phyloP scores from a whole-genome alignment of 2,113 vertebrate species.

The Bujurquina vittata region DNA sequence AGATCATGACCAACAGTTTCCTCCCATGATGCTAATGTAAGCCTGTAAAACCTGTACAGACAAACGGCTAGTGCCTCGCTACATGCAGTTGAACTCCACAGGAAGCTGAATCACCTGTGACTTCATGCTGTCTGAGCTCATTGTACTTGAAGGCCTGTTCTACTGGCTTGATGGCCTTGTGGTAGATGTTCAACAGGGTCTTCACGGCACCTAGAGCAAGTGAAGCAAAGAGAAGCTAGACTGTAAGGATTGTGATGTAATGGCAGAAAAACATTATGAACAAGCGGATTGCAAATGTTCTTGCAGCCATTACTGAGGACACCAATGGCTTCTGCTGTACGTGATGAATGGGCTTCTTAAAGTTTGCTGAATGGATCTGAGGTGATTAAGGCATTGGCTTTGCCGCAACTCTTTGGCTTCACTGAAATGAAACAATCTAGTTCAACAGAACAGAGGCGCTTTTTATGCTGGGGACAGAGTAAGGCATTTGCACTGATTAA shows the following conservation, averaged over 20 bases:
- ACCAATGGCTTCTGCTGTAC: slow-evolving; percentile 21
- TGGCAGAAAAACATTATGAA: no score
- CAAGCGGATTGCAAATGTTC: background rate
- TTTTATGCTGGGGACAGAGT: slow-evolving; percentile 49
- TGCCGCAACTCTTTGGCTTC: slow-evolving; percentile 16
- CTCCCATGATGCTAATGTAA: background rate
- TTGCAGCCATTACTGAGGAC: slow-evolving; percentile 21
- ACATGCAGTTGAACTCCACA: background rate
- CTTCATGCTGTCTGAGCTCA: slow-evolving; percentile 94
- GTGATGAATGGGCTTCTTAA: slow-evolving; percentile 43
- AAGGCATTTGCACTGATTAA: slow-evolving; percentile 60
- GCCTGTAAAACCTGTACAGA: slow-evolving; percentile 4
- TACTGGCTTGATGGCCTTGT: slow-evolving; percentile 92
- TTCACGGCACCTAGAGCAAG: slow-evolving; percentile 85
- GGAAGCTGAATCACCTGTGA: slow-evolving; percentile 85
- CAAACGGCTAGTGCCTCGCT: background rate
- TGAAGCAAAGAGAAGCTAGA: background rate
- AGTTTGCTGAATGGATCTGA: slow-evolving; percentile 38
- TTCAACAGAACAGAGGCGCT: slow-evolving; percentile 47
- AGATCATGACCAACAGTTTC: background rate
- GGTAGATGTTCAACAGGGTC: slow-evolving; percentile 91
- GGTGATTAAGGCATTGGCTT: slow-evolving; percentile 40
- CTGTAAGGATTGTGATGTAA: background rate
- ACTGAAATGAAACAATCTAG: slow-evolving; percentile 2
- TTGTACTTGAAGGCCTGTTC: slow-evolving; percentile 96